These are phyloP conservation scores for Lutjanus argentimaculatus DNA, from an alignment of 2,797 vertebrate species.

Conservation along the genomic window DNA sequence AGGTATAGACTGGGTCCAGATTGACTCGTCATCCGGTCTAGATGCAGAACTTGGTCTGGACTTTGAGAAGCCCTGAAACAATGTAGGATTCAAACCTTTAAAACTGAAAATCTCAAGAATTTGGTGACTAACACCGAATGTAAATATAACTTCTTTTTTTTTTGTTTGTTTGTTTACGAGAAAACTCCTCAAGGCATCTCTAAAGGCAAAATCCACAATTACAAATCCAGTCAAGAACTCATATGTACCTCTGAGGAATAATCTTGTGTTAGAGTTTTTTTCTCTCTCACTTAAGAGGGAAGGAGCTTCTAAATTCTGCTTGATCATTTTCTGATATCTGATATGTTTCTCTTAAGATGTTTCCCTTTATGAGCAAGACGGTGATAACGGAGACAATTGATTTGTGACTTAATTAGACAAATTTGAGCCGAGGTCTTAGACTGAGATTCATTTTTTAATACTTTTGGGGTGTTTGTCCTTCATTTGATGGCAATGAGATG, in stretches of 20 bases:
- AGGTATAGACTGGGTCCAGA: too few species aligned
- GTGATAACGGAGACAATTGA: conserved; percentile 10
- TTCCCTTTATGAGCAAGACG: conserved; percentile 5
- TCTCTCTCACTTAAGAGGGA: conserved; percentile 4
- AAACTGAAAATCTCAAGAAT: background rate
- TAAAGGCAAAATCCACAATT: conserved; percentile 35
- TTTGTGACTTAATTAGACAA: conserved; percentile 8
- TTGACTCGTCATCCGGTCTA: too few species aligned
- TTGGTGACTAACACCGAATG: background rate
- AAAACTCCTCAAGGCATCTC: conserved; percentile 13
- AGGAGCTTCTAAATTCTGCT: conserved; percentile 1
- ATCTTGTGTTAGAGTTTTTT: background rate
- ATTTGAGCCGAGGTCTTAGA: background rate
- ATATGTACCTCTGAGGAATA: conserved; percentile 6
- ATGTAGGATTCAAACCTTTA: background rate
- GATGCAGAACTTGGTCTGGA: too few species aligned
- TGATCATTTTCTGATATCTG: conserved; percentile 28
- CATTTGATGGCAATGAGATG: background rate
- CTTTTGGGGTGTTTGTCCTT: conserved; percentile 18
- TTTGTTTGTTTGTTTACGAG: conserved; percentile 7
- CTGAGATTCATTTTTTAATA: conserved; percentile 8
- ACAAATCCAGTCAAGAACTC: conserved; percentile 7
- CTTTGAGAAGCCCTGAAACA: background rate
- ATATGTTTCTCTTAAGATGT: background rate
- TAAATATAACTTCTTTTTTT: background rate